A percentile compares a stretch with the other conserved stretches of the same genome.
phyloP scores from a whole-genome alignment of 2,888 invertebrate species.

The Tridacna crocea region DNA sequence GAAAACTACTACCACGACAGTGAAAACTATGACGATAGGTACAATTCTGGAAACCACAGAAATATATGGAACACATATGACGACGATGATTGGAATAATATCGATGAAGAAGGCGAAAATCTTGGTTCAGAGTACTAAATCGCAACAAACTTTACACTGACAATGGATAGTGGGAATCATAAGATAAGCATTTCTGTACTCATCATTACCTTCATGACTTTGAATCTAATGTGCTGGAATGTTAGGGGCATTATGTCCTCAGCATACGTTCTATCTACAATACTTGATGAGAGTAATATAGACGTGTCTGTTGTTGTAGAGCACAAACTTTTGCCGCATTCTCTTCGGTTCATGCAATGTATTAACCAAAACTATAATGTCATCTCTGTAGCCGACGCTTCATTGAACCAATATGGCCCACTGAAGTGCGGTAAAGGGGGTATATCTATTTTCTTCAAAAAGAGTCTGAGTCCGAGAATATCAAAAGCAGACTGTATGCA shows the following conservation, averaged over 20 bases:
- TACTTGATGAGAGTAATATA: background rate
- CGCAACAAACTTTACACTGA: background rate
- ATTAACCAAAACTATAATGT: constrained; percentile 10
- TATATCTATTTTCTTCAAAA: background rate
- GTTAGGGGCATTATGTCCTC: constrained; percentile 22
- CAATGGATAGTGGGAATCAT: background rate
- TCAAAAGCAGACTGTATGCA: background rate
- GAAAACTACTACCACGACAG: background rate
- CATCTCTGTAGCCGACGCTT: background rate
- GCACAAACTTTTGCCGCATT: constrained; percentile 9
- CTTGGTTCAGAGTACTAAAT: background rate
- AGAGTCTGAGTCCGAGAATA: background rate
- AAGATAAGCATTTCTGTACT: background rate
- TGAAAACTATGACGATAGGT: background rate
- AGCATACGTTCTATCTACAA: background rate
- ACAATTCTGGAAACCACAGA: background rate
- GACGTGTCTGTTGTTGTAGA: constrained; percentile 11
- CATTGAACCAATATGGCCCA: constrained; percentile 7
- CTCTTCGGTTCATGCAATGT: background rate
- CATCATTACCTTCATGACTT: background rate
- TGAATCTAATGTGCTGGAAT: constrained; percentile 14
- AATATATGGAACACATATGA: background rate
- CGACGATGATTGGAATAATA: background rate
- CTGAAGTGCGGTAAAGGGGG: constrained; percentile 18
- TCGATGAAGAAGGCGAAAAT: background rate